Evolutionary conservation across 2,888 invertebrate genomes (phyloP).

Genomic region (Campoletis raptor): DNA sequence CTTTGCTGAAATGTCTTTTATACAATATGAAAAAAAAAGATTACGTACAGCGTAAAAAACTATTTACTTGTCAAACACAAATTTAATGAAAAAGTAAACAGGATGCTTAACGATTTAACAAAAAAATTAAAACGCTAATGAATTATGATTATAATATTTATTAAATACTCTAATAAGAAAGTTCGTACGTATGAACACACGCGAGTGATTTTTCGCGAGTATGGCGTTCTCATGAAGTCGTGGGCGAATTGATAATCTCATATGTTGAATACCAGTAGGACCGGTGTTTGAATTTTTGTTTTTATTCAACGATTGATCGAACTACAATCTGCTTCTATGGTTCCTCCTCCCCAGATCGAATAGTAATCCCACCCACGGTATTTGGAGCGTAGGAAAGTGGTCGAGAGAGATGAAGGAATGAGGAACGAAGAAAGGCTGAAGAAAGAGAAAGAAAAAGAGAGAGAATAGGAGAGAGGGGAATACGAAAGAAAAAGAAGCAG

Average conservation of each 20-base stretch:
- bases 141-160: conserved; percentile 12
- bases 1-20: not conserved
- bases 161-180: conserved; percentile 26
- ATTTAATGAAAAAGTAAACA: not conserved
- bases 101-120: not conserved
- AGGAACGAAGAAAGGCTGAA: conserved; percentile 26
- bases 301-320: conserved; percentile 39
- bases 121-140: not conserved
- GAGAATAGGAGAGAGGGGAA: conserved; percentile 11
- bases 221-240: conserved; percentile 27
- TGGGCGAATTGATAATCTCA: conserved; percentile 60
- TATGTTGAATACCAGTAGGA: conserved; percentile 59
- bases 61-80: not conserved
- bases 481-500: conserved; percentile 18
- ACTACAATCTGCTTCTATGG: conserved; percentile 41
- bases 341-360: conserved; percentile 32
- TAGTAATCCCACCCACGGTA: conserved; percentile 66
- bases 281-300: conserved; percentile 52
- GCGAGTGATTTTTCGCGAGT: conserved; percentile 33
- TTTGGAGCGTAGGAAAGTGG: conserved; percentile 59
- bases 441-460: not conserved
- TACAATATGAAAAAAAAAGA: not conserved
- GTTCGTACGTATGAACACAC: not conserved
- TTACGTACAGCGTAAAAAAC: not conserved
- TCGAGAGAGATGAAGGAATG: conserved; percentile 33